A percentile compares a stretch with the other conserved stretches of the same genome.
These are phyloP conservation scores for Sogatella furcifera DNA, from an alignment of 1,140 invertebrate genomes.

Conservation along the genomic window DNA sequence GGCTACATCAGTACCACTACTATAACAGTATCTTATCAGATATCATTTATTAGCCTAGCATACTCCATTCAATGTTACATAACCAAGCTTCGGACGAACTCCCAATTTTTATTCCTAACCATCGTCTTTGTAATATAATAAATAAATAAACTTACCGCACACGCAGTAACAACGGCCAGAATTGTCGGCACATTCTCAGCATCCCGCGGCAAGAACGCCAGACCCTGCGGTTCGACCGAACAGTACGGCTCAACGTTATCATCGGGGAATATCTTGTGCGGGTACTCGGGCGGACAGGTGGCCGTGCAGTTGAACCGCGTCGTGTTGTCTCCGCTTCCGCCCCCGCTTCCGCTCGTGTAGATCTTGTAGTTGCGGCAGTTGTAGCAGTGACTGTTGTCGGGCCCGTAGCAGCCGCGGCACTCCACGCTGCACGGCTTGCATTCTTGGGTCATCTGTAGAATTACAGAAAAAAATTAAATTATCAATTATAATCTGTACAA, in stretches of 20 bases:
- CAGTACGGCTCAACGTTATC: constrained; percentile 61
- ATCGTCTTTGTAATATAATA: too few relatives aligned
- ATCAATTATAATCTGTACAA: too few relatives aligned
- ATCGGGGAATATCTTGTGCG: constrained; percentile 63
- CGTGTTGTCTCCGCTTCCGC: constrained; percentile 37
- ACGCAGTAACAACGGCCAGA: not conserved
- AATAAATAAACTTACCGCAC: not conserved
- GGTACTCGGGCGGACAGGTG: constrained; percentile 65
- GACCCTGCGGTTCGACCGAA: constrained; percentile 44
- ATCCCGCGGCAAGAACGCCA: not conserved
- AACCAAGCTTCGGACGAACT: too few relatives aligned
- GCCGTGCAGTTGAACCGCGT: constrained; percentile 77
- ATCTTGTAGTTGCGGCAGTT: constrained; percentile 80
- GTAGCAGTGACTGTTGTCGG: constrained; percentile 62
- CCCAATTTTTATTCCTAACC: too few relatives aligned
- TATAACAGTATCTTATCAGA: too few relatives aligned
- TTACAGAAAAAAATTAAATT: too few relatives aligned
- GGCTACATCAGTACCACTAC: too few relatives aligned
- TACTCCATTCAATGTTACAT: too few relatives aligned
- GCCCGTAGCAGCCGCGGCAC: constrained; percentile 76
- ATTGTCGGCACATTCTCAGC: not conserved
- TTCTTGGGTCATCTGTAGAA: constrained; percentile 39
- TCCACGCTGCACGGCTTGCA: constrained; percentile 71
- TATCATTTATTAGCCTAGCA: too few relatives aligned
- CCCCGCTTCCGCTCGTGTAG: constrained; percentile 45